Percentiles rank a stretch among this genome's conserved stretches.
phyloP scores from a whole-genome alignment of 2,113 vertebrate species.

The Siniperca knerii region DNA sequence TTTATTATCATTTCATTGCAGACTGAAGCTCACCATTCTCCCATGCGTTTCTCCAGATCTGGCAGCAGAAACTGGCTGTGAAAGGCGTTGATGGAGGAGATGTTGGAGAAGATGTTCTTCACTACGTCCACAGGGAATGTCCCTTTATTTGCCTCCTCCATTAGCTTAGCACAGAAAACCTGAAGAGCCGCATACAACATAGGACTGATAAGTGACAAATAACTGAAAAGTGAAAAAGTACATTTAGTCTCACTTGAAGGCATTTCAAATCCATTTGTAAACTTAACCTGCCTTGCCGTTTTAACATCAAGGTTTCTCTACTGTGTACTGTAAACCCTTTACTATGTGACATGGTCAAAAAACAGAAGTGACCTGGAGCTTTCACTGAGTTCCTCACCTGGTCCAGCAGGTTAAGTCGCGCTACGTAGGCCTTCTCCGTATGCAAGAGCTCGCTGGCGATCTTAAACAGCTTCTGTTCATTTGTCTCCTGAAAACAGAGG shows the following conservation, averaged over 20 bases:
- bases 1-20: not conserved
- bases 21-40: constrained; percentile 91
- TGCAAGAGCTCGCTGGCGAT: constrained; percentile 96
- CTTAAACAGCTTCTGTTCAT: constrained; percentile 95
- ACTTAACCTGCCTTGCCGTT: not conserved
- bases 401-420: constrained; percentile 91
- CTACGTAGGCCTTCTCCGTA: constrained; percentile 95
- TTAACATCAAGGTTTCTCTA: not conserved
- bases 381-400: constrained; percentile 74
- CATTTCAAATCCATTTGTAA: not conserved
- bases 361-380: not conserved
- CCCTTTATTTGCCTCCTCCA: constrained; percentile 94
- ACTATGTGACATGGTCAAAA: not conserved
- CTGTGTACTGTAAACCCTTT: not conserved
- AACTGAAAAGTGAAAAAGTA: not conserved
- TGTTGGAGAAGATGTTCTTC: constrained; percentile 99
- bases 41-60: constrained; percentile 96
- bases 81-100: constrained; percentile 93
- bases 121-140: constrained; percentile 95
- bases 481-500: constrained; percentile 88
- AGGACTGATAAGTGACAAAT: not conserved
- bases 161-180: constrained; percentile 92
- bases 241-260: not conserved
- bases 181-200: constrained; percentile 58
- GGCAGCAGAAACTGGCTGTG: constrained; percentile 97